Conservation (phyloP, 2,113 vertebrate genomes). For the Zapus hudsonius region DNA sequence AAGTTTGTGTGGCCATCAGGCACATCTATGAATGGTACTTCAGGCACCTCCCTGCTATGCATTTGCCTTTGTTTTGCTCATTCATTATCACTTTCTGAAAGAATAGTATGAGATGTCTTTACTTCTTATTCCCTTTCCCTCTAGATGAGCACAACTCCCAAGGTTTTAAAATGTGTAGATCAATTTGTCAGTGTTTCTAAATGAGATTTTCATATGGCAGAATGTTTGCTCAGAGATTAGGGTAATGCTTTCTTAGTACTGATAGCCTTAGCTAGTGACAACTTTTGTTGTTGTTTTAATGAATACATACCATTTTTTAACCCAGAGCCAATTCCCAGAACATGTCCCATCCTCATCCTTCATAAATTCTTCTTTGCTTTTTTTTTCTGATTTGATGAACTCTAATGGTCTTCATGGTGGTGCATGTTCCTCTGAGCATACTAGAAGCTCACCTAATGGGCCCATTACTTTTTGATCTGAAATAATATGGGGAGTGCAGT, state of each 20-base stretch:
- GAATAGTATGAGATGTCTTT: background rate
- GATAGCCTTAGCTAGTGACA: constrained; percentile 46
- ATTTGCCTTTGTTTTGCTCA: constrained; percentile 29
- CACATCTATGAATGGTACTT: background rate
- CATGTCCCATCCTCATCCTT: constrained; percentile 64
- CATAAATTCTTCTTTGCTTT: constrained; percentile 47
- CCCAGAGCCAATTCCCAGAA: constrained; percentile 36
- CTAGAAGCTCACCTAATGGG: constrained; percentile 78
- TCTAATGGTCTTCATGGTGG: constrained; percentile 61
- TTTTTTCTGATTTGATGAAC: constrained; percentile 63
- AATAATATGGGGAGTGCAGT: constrained; percentile 29
- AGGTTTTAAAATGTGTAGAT: constrained; percentile 14
- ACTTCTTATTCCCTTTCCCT: constrained; percentile 36
- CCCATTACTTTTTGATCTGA: constrained; percentile 77
- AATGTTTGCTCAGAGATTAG: constrained; percentile 42
- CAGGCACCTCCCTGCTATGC: background rate
- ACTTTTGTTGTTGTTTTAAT: constrained; percentile 66
- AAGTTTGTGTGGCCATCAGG: background rate
- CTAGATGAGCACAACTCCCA: constrained; percentile 37
- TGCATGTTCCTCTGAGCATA: constrained; percentile 64
- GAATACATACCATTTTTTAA: constrained; percentile 56
- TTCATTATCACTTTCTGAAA: constrained; percentile 16
- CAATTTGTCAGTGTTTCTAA: constrained; percentile 67
- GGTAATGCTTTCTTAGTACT: constrained; percentile 74
- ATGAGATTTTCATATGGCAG: constrained; percentile 37